These are phyloP conservation scores for Tyrannus savana DNA, from an alignment of 2,113 vertebrate species.

Conservation along the genomic window DNA sequence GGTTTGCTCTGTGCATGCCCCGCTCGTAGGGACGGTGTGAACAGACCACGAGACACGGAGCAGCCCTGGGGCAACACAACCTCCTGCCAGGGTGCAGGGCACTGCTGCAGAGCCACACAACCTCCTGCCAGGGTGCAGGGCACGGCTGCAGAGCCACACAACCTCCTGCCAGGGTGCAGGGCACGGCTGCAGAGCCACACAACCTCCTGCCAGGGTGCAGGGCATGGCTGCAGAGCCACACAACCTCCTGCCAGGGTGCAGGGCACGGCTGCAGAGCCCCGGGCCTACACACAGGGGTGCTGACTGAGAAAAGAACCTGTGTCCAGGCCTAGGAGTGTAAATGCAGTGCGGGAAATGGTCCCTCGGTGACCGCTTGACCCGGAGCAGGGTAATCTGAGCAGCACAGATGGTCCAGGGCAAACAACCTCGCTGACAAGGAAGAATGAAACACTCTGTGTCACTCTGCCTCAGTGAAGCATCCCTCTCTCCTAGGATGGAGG, in stretches of 20 bases:
- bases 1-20: neutral
- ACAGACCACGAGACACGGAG: rapidly evolving
- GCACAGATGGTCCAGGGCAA: neutral
- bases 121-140: rapidly evolving
- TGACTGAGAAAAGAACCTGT: neutral
- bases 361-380: neutral
- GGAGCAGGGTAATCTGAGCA: neutral
- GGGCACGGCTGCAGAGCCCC: neutral
- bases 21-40: neutral
- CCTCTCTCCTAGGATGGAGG: neutral
- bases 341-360: rapidly evolving
- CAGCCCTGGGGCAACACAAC: neutral
- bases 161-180: rapidly evolving
- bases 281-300: neutral
- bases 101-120: neutral
- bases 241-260: rapidly evolving
- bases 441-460: neutral
- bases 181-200: neutral
- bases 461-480: neutral
- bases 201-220: rapidly evolving
- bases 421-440: neutral
- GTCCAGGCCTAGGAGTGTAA: neutral
- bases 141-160: neutral
- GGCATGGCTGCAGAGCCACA: neutral
- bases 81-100: rapidly evolving